A percentile compares a stretch with the other conserved stretches of the same genome.
These are phyloP conservation scores for Serrognathus titanus DNA, from an alignment of 2,888 invertebrate genomes.

Conservation along the genomic window DNA sequence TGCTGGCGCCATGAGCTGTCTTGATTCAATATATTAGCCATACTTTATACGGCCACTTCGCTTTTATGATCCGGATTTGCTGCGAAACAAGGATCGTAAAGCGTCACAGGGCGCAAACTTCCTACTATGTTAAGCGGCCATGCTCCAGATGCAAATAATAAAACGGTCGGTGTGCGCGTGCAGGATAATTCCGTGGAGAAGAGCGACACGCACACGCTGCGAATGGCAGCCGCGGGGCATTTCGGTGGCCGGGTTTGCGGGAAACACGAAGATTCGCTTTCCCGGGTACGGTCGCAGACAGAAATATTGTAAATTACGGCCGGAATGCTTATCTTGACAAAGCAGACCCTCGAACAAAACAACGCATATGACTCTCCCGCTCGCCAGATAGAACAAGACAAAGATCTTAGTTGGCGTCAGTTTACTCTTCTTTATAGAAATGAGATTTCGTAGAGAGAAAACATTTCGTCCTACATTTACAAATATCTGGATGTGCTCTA, in stretches of 20 bases:
- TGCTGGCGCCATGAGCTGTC: not conserved
- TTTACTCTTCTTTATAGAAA: conserved; percentile 26
- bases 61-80: not conserved
- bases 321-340: conserved; percentile 40
- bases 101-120: not conserved
- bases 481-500: not conserved
- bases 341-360: conserved; percentile 19
- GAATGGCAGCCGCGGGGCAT: conserved; percentile 24
- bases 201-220: conserved; percentile 19
- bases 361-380: too few species aligned
- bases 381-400: conserved; percentile 37
- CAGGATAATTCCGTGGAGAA: conserved; percentile 23
- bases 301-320: conserved; percentile 36
- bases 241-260: conserved; percentile 23
- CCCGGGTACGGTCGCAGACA: conserved; percentile 22
- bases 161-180: conserved; percentile 14
- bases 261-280: conserved; percentile 26
- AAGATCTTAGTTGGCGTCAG: conserved; percentile 40
- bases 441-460: not conserved
- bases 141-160: conserved; percentile 30
- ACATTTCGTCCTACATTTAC: conserved; percentile 1
- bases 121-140: conserved; percentile 16
- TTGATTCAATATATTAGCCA: conserved; percentile 6
- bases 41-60: conserved; percentile 8
- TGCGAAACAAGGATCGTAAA: conserved; percentile 1